A percentile compares a stretch with the other conserved stretches of the same genome.
Evolutionary conservation across 1,140 invertebrate species (phyloP).

Genomic region (Theocolax elegans): DNA sequence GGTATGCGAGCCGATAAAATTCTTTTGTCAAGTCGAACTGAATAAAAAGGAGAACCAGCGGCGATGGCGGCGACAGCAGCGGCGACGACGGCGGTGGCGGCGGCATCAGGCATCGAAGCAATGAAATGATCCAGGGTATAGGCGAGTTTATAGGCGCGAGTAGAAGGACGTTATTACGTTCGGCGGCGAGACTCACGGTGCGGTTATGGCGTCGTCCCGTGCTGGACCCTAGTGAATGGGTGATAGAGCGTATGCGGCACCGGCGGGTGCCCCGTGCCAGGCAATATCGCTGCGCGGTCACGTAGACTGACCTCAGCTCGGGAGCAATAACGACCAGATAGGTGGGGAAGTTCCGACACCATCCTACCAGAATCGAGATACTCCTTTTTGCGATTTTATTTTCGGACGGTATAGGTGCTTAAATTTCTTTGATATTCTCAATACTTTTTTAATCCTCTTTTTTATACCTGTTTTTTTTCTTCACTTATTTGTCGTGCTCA

Average conservation of each 20-base stretch:
- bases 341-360: no score
- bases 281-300: constrained; percentile 62
- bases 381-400: no score
- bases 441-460: no score
- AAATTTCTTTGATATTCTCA: no score
- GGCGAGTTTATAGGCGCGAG: constrained; percentile 29
- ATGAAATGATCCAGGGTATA: constrained; percentile 36
- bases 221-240: constrained; percentile 49
- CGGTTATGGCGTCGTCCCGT: constrained; percentile 26
- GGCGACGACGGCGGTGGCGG: no score
- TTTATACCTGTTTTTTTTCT: no score
- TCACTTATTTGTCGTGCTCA: no score
- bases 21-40: constrained; percentile 42
- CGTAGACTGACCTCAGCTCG: constrained; percentile 63
- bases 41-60: constrained; percentile 41
- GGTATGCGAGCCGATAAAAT: constrained; percentile 40
- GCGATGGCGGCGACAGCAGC: no score
- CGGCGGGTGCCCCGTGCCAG: constrained; percentile 47
- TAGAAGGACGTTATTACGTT: constrained; percentile 54
- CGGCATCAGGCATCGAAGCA: no score
- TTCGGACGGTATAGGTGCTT: no score
- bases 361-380: no score
- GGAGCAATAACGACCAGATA: constrained; percentile 60
- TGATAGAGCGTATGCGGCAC: constrained; percentile 3
- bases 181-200: constrained; percentile 40